Base-by-base conservation (phyloP, 2,888 invertebrate species). In the Monochamus alternatus region DNA sequence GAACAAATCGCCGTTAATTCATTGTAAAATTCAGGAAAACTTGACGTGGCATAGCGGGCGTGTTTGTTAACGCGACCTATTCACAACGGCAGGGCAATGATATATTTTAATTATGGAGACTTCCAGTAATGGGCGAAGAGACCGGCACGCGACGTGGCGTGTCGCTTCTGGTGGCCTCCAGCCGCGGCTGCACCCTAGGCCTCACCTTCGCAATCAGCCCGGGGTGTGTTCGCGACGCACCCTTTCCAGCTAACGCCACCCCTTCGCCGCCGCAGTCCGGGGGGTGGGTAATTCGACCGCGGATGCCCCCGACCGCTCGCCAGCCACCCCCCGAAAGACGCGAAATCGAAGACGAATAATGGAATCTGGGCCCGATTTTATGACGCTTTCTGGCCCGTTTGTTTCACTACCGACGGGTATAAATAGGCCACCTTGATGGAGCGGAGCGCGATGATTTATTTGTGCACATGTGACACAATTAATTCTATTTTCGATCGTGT, bases 221-320 rank as follows among this genome's bases (percentile, higher is more conserved):
- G 32, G 75, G 75, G 75, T 68, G 75, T 75, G 77, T 72, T 75
- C 69, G 73, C 73, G 73, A 75, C 73, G 64, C 74, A 70, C 77
- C 77, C 63, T 75, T 75, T 77, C 73, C 73, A 73, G n/a, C 75
- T 75, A 66, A 62, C 67, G 70, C 55, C 68, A 66, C 60, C 30
- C 51, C 10, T 3, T 22, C 58, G 38, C 38, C 38, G 38, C 38
- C 38, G 38, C 38, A 38, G 38, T 62, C 65, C 14, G 52, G 22
- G 47, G 60, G 69, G 69, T 22, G 69, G 59, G 43, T 12, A 22
- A 60, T 14, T 30, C 66, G 47, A 30, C 44, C 69, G 3, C 22
- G 43, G 58, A 58, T 47, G 12, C 12, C 47, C 10, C 47, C 10
- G 10, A 14, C 55, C n/a, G 55, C n/a, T 52, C n/a, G 66, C 32